phyloP scores from a whole-genome alignment of 2,888 invertebrate species.

The Pterostichus niger region DNA sequence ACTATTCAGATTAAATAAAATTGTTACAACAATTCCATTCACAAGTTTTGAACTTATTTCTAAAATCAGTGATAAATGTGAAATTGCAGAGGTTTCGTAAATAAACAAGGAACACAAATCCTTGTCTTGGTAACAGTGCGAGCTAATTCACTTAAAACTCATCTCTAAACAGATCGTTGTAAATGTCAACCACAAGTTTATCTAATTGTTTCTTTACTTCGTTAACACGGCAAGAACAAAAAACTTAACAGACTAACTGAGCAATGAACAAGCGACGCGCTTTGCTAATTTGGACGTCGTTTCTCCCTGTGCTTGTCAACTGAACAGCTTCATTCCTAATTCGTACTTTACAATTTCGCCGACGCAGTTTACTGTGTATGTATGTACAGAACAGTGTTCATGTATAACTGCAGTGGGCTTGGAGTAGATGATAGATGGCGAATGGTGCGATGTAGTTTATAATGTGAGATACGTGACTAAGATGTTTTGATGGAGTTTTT shows the following conservation, averaged over 20 bases:
- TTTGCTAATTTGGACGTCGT: slow-evolving; percentile 40
- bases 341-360: slow-evolving; percentile 28
- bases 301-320: slow-evolving; percentile 33
- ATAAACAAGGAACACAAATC: slow-evolving; percentile 8
- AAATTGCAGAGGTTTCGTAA: background rate
- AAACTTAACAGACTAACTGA: slow-evolving; percentile 48
- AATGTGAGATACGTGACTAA: slow-evolving; percentile 47
- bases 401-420: slow-evolving; percentile 39
- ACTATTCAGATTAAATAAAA: too few relatives aligned
- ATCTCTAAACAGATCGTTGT: slow-evolving; percentile 52
- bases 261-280: slow-evolving; percentile 34
- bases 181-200: slow-evolving; percentile 54
- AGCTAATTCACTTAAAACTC: slow-evolving; percentile 25
- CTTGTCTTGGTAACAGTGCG: slow-evolving; percentile 7
- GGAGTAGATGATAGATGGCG: slow-evolving; percentile 38
- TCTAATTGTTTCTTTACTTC: slow-evolving; percentile 55
- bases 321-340: slow-evolving; percentile 48
- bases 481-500: slow-evolving; percentile 42
- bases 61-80: too few relatives aligned
- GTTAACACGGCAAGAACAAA: slow-evolving; percentile 51
- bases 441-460: slow-evolving; percentile 30
- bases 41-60: too few relatives aligned
- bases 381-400: slow-evolving; percentile 9
- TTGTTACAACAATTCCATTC: too few relatives aligned
- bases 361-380: slow-evolving; percentile 14